Conservation (phyloP, 2,888 invertebrate genomes). For the Rhagium mordax region DNA sequence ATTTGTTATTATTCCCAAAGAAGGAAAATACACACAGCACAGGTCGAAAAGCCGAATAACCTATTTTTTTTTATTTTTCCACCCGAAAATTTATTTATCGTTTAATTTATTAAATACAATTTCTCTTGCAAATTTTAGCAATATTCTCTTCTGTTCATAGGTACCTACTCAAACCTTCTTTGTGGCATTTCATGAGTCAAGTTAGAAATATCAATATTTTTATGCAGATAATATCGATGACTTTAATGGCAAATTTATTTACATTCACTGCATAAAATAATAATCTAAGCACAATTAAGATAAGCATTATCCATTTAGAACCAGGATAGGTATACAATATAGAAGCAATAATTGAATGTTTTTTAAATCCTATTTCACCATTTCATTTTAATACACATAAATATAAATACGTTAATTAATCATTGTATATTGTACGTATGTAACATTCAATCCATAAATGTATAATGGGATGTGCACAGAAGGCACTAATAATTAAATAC, state of each 20-base stretch:
- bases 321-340: neutral
- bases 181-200: no score
- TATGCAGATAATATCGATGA: neutral
- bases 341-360: no score
- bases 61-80: neutral
- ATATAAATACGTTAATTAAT: neutral
- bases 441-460: neutral
- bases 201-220: neutral
- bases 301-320: neutral
- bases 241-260: neutral
- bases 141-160: no score
- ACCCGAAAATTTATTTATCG: neutral
- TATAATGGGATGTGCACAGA: neutral
- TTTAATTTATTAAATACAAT: neutral
- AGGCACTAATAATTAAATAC: neutral
- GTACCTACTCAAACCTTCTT: no score
- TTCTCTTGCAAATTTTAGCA: neutral
- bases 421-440: neutral
- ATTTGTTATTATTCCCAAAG: constrained; percentile 30
- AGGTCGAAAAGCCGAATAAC: constrained; percentile 38
- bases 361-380: no score
- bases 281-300: neutral
- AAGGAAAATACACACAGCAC: constrained; percentile 40
- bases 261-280: neutral
- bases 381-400: neutral